phyloP scores from a whole-genome alignment of 2,888 invertebrate species.

The Melipona beecheii region DNA sequence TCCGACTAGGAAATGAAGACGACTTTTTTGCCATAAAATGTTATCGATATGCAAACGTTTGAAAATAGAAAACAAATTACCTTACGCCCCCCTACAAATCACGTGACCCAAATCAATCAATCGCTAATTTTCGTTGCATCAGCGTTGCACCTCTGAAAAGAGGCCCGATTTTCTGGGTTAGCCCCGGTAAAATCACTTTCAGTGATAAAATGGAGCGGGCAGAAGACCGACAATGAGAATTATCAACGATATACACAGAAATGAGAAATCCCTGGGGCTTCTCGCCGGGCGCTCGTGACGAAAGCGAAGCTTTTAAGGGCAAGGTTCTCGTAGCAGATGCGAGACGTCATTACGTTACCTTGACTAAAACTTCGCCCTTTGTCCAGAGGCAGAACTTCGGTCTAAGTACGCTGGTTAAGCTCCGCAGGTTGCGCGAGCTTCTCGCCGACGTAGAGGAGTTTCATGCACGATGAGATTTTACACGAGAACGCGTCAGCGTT shows the following conservation, averaged over 20 bases:
- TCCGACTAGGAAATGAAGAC: too few relatives aligned
- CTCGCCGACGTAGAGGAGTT: conserved; percentile 8
- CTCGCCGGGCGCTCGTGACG: conserved; percentile 17
- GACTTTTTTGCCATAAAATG: too few relatives aligned
- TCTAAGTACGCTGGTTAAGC: conserved; percentile 30
- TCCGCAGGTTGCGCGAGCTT: conserved; percentile 14
- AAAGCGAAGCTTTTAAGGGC: conserved; percentile 51
- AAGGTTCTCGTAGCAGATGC: conserved; percentile 18
- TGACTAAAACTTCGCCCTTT: conserved; percentile 47
- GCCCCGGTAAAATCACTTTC: too few relatives aligned
- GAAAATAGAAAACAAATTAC: too few relatives aligned
- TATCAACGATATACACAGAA: conserved; percentile 28
- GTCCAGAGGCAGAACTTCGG: conserved; percentile 11
- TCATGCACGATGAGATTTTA: conserved; percentile 20
- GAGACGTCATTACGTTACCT: conserved; percentile 49
- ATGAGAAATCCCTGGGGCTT: neutral
- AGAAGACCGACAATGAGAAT: neutral
- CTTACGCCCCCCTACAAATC: too few relatives aligned
- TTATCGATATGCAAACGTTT: too few relatives aligned
- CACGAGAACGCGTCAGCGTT: neutral
- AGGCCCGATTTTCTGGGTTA: too few relatives aligned
- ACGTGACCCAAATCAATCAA: too few relatives aligned
- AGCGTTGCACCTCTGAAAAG: too few relatives aligned
- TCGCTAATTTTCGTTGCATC: too few relatives aligned
- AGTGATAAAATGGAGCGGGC: too few relatives aligned